phyloP scores from a whole-genome alignment of 30 jellyfish, hydroid and myxozoan species.

The Nemopilema nomurai region DNA sequence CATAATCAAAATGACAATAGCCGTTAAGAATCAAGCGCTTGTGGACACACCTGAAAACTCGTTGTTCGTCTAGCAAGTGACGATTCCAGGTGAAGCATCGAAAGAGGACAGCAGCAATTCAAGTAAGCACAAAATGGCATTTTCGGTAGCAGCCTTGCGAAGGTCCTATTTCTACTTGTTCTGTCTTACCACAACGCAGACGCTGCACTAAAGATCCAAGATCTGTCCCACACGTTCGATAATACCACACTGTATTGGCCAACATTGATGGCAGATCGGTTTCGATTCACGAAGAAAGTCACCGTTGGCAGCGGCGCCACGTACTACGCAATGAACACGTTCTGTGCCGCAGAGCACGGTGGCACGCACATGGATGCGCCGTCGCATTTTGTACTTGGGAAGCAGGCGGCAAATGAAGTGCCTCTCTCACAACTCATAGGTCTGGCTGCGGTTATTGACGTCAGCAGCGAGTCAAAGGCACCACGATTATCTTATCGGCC shows the following conservation, averaged over 20 bases:
- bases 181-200: not conserved
- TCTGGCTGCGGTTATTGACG: constrained; percentile 45
- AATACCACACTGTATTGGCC: constrained; percentile 70
- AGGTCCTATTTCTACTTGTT: not conserved
- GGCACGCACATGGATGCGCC: constrained; percentile 97
- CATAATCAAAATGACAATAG: too few species aligned
- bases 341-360: constrained; percentile 91
- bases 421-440: constrained; percentile 58
- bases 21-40: too few species aligned
- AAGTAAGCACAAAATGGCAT: too few species aligned
- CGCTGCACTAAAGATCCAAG: constrained; percentile 19
- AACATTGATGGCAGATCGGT: constrained; percentile 40
- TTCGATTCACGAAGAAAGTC: constrained; percentile 33
- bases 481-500: constrained; percentile 55
- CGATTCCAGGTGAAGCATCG: too few species aligned
- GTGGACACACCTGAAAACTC: too few species aligned
- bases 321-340: constrained; percentile 45
- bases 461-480: constrained; percentile 15
- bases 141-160: not conserved
- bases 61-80: too few species aligned
- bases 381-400: constrained; percentile 73
- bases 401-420: constrained; percentile 35
- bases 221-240: constrained; percentile 63
- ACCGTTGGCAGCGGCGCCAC: constrained; percentile 12
- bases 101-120: too few species aligned